Percentiles rank a stretch among this genome's conserved stretches.
phyloP scores from a whole-genome alignment of 2,797 vertebrate genomes.

The Coendou prehensilis region DNA sequence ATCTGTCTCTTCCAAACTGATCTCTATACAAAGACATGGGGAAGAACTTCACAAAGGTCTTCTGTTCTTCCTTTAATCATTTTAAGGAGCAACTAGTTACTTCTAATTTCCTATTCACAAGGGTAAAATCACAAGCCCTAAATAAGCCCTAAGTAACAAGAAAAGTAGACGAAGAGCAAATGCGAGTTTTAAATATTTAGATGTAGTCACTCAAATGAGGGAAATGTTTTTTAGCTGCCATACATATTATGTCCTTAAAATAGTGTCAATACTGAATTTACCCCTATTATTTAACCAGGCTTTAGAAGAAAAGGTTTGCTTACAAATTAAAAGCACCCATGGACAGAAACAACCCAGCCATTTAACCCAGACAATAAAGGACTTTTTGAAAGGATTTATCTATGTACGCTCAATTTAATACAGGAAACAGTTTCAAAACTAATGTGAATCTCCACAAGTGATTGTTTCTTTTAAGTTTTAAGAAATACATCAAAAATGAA shows the following conservation, averaged over 20 bases:
- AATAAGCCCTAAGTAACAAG: neutral
- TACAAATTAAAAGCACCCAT: neutral
- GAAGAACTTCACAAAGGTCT: neutral
- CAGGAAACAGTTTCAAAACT: conserved; percentile 79
- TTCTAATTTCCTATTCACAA: neutral
- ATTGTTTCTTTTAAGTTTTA: neutral
- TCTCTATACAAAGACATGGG: neutral
- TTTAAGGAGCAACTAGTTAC: neutral
- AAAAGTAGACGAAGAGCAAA: neutral
- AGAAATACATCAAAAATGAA: conserved; percentile 15
- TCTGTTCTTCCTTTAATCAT: neutral
- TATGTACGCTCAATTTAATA: conserved; percentile 80
- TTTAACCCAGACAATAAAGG: conserved; percentile 82
- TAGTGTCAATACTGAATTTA: neutral
- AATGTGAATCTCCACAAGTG: conserved; percentile 1
- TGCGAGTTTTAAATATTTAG: neutral
- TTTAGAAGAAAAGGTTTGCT: conserved; percentile 33
- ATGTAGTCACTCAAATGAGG: neutral
- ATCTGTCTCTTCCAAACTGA: neutral
- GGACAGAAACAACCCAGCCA: conserved; percentile 72
- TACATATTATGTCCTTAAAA: conserved; percentile 22
- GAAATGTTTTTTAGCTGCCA: neutral
- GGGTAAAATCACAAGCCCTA: neutral
- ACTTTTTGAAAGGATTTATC: conserved; percentile 75
- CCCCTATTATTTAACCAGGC: neutral